A percentile compares a stretch with the other conserved stretches of the same genome.
Conservation (phyloP, 2,113 vertebrate species). For the Phaethon lepturus region DNA sequence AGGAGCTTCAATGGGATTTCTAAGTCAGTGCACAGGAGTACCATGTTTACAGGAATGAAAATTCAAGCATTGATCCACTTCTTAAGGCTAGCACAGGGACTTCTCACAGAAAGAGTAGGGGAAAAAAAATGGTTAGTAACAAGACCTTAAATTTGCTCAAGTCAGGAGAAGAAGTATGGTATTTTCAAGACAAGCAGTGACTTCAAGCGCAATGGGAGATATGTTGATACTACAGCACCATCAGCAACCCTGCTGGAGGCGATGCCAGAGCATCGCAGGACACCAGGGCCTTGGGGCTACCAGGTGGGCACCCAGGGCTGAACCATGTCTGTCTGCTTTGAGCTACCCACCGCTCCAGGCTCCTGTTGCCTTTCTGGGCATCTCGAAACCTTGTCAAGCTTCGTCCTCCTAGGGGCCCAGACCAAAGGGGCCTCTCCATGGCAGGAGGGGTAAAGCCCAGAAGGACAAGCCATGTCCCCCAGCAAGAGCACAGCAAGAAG, state of each 20-base stretch:
- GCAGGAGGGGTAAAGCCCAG: not conserved
- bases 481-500: not conserved
- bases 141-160: not conserved
- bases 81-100: not conserved
- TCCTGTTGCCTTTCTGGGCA: not conserved
- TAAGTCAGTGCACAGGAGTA: not conserved
- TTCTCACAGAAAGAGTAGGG: not conserved
- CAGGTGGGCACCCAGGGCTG: not conserved
- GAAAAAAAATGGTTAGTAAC: not conserved
- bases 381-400: not conserved
- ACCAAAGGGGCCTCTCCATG: not conserved
- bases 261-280: not conserved
- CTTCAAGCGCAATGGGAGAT: not conserved
- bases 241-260: not conserved
- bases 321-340: not conserved
- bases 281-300: not conserved
- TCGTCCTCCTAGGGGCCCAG: not conserved
- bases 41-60: not conserved
- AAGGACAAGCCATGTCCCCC: not conserved
- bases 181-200: not conserved
- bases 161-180: not conserved
- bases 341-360: not conserved
- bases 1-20: not conserved
- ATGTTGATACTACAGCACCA: not conserved
- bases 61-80: not conserved